These are phyloP conservation scores for Leptinotarsa defecta DNA, from an alignment of 1,140 invertebrate genomes.

Conservation along the genomic window DNA sequence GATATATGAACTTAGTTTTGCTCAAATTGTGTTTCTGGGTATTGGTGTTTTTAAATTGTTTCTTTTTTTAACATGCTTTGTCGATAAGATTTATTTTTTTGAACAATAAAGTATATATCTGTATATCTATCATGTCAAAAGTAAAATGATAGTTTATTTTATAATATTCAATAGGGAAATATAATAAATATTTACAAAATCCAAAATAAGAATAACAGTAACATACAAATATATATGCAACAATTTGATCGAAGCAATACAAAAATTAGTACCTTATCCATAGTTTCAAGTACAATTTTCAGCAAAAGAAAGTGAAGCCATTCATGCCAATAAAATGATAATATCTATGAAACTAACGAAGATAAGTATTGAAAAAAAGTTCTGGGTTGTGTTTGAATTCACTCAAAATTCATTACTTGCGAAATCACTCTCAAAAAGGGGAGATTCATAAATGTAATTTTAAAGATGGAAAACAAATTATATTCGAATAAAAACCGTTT, in stretches of 20 bases:
- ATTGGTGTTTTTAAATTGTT: too few relatives aligned
- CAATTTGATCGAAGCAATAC: constrained; percentile 18
- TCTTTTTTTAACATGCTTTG: too few relatives aligned
- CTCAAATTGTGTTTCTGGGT: too few relatives aligned
- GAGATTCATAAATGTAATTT: too few relatives aligned
- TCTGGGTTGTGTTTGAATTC: not conserved
- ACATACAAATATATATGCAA: constrained; percentile 20
- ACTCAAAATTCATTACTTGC: not conserved
- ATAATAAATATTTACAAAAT: constrained; percentile 33
- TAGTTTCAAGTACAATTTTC: constrained; percentile 1
- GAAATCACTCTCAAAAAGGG: too few relatives aligned
- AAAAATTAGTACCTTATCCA: constrained; percentile 16
- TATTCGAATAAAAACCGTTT: too few relatives aligned
- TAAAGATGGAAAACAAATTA: too few relatives aligned
- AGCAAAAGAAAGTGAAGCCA: not conserved
- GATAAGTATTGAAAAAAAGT: too few relatives aligned
- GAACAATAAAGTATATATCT: too few relatives aligned
- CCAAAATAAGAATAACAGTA: constrained; percentile 25
- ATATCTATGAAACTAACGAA: not conserved
- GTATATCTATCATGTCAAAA: not conserved
- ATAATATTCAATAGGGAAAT: constrained; percentile 11
- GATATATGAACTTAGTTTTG: too few relatives aligned
- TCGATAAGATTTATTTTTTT: too few relatives aligned
- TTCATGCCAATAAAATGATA: not conserved
- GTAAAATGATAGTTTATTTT: not conserved